A percentile compares a stretch with the other conserved stretches of the same genome.
Evolutionary conservation across 2,888 invertebrate genomes (phyloP).

Genomic region (Drosophila sordidula): DNA sequence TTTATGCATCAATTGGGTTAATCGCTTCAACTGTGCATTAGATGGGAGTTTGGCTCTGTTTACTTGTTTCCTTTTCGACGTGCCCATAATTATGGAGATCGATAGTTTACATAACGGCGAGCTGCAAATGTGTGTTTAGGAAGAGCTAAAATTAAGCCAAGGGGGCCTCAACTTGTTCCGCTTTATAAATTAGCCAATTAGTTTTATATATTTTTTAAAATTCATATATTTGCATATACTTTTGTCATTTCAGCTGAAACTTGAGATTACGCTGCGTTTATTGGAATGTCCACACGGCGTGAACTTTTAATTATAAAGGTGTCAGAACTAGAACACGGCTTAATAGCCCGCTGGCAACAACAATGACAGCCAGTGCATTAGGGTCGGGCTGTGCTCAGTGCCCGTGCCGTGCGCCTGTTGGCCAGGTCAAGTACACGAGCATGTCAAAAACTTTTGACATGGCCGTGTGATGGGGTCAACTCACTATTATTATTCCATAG

Average conservation of each 20-base stretch:
- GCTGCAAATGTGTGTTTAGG: not conserved
- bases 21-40: constrained; percentile 38
- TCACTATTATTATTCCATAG: constrained; percentile 46
- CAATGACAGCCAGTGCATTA: constrained; percentile 26
- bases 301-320: constrained; percentile 57
- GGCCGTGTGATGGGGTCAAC: constrained; percentile 52
- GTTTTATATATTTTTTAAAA: not conserved
- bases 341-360: constrained; percentile 29
- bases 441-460: constrained; percentile 73
- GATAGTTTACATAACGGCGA: constrained; percentile 14
- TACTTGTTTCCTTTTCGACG: constrained; percentile 14
- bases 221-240: not conserved
- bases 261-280: not conserved
- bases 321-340: constrained; percentile 34
- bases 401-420: constrained; percentile 19
- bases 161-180: too few relatives aligned
- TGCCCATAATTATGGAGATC: constrained; percentile 25
- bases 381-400: not conserved
- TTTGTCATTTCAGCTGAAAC: not conserved
- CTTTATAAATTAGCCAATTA: not conserved
- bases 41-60: constrained; percentile 29
- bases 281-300: constrained; percentile 5
- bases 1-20: constrained; percentile 72
- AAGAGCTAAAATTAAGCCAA: not conserved
- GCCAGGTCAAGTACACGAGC: constrained; percentile 71